Evolutionary conservation across 1,140 invertebrate genomes (phyloP).

Genomic region (Nasonia giraulti): DNA sequence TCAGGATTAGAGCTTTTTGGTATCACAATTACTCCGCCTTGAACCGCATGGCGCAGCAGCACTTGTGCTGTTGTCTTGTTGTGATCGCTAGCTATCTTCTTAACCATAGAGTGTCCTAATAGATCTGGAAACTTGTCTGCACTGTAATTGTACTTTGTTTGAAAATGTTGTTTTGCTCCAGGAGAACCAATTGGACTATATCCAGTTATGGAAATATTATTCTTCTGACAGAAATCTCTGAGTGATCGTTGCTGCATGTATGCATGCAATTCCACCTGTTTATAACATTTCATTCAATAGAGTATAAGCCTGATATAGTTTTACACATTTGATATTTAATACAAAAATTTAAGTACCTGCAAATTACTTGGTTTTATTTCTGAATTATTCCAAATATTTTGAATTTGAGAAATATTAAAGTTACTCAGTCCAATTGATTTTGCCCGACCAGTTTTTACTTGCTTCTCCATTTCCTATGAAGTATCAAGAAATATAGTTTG

Average conservation of each 20-base stretch:
- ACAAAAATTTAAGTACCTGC: constrained; percentile 73
- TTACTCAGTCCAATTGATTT: constrained; percentile 88
- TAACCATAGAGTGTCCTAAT: constrained; percentile 80
- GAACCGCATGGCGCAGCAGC: constrained; percentile 83
- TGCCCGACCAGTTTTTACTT: constrained; percentile 79
- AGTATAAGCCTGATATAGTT: constrained; percentile 36
- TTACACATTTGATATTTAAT: constrained; percentile 30
- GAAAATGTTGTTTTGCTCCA: constrained; percentile 72
- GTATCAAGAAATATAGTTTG: constrained; percentile 24
- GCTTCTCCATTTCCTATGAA: constrained; percentile 83
- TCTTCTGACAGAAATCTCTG: constrained; percentile 81
- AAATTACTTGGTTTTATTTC: constrained; percentile 82
- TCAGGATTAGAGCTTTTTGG: constrained; percentile 87
- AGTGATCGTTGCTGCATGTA: constrained; percentile 88
- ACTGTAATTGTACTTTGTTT: constrained; percentile 74
- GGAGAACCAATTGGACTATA: constrained; percentile 89
- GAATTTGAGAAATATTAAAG: constrained; percentile 83
- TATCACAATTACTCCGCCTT: constrained; percentile 84
- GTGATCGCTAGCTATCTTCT: constrained; percentile 81
- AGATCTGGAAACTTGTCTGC: constrained; percentile 80
- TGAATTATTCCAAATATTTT: constrained; percentile 78
- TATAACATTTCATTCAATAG: constrained; percentile 34
- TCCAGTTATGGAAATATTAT: constrained; percentile 85
- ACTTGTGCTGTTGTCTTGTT: constrained; percentile 86
- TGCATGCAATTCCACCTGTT: constrained; percentile 86